Conservation (phyloP, 1,140 invertebrate species). For the Mesaphorura yosii region DNA sequence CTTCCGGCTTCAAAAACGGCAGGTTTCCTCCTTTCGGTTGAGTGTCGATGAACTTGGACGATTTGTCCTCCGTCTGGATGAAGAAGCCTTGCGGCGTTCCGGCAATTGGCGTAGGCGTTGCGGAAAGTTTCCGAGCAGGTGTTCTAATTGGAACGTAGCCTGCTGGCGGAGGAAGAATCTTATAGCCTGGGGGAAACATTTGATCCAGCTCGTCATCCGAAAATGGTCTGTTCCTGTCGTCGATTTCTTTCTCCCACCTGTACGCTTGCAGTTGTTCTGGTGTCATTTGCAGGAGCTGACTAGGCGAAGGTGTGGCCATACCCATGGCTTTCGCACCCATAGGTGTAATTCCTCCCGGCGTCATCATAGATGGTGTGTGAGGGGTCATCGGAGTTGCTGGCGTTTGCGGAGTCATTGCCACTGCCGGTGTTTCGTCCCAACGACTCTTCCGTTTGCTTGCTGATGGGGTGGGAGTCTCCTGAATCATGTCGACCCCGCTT, state of each 20-base stretch:
- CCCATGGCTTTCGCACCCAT: conserved; percentile 94
- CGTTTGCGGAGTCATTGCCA: conserved; percentile 50
- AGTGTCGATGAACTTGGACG: conserved; percentile 81
- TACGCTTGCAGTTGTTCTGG: conserved; percentile 97
- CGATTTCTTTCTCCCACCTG: conserved; percentile 98
- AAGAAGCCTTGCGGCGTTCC: conserved; percentile 90
- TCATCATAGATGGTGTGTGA: conserved; percentile 49
- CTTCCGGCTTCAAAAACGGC: conserved; percentile 98
- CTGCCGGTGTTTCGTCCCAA: conserved; percentile 95
- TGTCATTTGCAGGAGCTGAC: conserved; percentile 92
- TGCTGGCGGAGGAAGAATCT: conserved; percentile 88
- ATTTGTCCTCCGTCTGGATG: conserved; percentile 75
- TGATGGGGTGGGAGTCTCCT: conserved; percentile 82
- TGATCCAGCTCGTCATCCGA: conserved; percentile 94
- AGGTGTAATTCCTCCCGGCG: conserved; percentile 72
- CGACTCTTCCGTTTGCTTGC: conserved; percentile 76
- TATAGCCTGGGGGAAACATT: conserved; percentile 96
- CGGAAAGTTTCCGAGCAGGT: conserved; percentile 89
- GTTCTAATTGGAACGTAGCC: conserved; percentile 94
- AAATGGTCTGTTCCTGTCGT: conserved; percentile 89
- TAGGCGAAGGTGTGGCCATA: conserved; percentile 92
- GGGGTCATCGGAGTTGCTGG: conserved; percentile 46
- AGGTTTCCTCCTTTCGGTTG: conserved; percentile 90
- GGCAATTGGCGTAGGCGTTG: conserved; percentile 93
- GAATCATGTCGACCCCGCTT: conserved; percentile 59